Conservation (phyloP, 2,113 vertebrate species). For the Alces alces region DNA sequence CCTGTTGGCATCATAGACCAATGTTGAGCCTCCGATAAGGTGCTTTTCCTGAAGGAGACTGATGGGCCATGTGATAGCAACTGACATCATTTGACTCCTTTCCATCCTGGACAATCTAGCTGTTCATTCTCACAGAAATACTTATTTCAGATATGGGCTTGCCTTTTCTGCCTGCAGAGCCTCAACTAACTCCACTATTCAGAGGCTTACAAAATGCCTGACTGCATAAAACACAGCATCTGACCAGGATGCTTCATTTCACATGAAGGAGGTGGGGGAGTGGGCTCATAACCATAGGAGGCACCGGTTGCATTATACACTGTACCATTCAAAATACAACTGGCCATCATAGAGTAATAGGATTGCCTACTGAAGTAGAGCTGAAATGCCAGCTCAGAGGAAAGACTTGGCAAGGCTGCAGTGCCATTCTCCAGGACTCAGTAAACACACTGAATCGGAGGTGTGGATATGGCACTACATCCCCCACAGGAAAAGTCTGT, state of each 20-base stretch:
- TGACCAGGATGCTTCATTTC: not conserved
- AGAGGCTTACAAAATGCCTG: not conserved
- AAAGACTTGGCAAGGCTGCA: not conserved
- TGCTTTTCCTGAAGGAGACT: not conserved
- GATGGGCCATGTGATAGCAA: not conserved
- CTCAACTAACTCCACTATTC: not conserved
- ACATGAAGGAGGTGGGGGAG: not conserved
- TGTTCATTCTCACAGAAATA: not conserved
- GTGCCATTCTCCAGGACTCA: not conserved
- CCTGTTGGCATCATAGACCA: not conserved
- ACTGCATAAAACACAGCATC: not conserved
- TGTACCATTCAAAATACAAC: not conserved
- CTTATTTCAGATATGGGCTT: not conserved
- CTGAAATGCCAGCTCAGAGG: not conserved
- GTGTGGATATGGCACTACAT: not conserved
- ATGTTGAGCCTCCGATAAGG: not conserved
- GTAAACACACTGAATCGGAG: not conserved
- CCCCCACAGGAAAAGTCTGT: not conserved
- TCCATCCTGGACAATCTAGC: not conserved
- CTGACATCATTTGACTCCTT: not conserved
- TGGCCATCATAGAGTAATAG: not conserved
- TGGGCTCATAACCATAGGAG: not conserved
- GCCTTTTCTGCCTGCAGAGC: not conserved
- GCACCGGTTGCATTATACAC: not conserved
- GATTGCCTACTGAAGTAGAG: not conserved